A percentile compares a stretch with the other conserved stretches of the same genome.
Evolutionary conservation across 2,797 vertebrate species (phyloP).

Genomic region (Sebastes trivittatus): DNA sequence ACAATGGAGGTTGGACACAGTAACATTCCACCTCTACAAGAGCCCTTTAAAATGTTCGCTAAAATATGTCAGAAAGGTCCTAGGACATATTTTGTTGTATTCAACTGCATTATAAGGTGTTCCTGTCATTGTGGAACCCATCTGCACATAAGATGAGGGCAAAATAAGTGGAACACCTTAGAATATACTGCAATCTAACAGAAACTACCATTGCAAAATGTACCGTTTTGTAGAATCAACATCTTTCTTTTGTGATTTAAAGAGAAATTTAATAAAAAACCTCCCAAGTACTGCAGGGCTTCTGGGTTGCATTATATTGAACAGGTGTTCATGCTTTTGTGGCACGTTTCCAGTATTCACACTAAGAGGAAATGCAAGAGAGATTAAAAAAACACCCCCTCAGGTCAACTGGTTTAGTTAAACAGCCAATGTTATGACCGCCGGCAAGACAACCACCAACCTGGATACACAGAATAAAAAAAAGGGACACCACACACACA

Average conservation of each 20-base stretch:
- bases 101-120: not conserved
- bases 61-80: not conserved
- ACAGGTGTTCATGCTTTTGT: not conserved
- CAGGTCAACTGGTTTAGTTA: slow-evolving; percentile 6
- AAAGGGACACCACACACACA: not conserved
- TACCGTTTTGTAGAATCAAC: not conserved
- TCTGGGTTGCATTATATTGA: not conserved
- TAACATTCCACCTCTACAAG: not conserved
- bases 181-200: not conserved
- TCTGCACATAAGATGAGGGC: not conserved
- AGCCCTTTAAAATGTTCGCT: not conserved
- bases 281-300: not conserved
- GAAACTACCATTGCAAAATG: not conserved
- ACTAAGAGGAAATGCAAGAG: not conserved
- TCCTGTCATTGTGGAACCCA: not conserved
- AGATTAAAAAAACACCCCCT: not conserved
- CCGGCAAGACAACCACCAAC: slow-evolving; percentile 7
- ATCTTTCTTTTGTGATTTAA: not conserved
- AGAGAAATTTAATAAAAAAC: not conserved
- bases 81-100: not conserved
- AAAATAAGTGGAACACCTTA: not conserved
- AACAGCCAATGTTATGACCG: slow-evolving; percentile 5
- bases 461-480: not conserved
- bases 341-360: not conserved
- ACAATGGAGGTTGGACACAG: too few relatives aligned